Conservation (phyloP, 2,113 vertebrate species). For the Benitochromis conjunctus region DNA sequence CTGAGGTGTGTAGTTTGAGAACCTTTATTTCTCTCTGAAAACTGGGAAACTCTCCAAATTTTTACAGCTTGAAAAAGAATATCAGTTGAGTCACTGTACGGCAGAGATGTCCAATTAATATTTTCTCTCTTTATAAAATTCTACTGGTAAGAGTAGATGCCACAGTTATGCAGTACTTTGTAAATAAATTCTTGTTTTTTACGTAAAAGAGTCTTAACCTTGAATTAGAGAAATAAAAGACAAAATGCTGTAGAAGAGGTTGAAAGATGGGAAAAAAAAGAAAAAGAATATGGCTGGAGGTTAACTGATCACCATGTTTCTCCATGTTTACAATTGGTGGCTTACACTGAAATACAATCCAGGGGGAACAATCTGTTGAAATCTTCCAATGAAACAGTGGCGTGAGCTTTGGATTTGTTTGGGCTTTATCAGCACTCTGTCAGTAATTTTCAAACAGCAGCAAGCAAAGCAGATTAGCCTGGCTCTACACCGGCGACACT, state of each 20-base stretch:
- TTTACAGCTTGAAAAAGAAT: background rate
- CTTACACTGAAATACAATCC: background rate
- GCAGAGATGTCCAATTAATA: background rate
- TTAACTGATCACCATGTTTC: background rate
- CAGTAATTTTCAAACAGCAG: slow-evolving; percentile 53
- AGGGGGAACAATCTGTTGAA: slow-evolving; percentile 28
- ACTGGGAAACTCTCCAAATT: background rate
- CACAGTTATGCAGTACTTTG: background rate
- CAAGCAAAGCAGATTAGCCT: slow-evolving; percentile 58
- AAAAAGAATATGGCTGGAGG: background rate
- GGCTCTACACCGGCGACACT: slow-evolving; percentile 29
- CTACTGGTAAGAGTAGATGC: background rate
- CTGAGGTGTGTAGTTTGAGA: background rate
- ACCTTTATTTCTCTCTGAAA: background rate
- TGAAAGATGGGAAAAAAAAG: background rate
- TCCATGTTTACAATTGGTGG: background rate
- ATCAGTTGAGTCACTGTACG: background rate
- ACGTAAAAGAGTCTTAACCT: background rate
- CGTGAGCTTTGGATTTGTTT: slow-evolving; percentile 31
- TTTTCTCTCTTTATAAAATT: background rate
- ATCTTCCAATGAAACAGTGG: slow-evolving; percentile 31
- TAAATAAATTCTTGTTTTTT: background rate
- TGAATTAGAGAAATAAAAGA: background rate
- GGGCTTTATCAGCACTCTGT: slow-evolving; percentile 56
- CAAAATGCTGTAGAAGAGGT: background rate